These are phyloP conservation scores for Chrysolina haemoptera DNA, from an alignment of 2,888 invertebrate species.

Conservation along the genomic window DNA sequence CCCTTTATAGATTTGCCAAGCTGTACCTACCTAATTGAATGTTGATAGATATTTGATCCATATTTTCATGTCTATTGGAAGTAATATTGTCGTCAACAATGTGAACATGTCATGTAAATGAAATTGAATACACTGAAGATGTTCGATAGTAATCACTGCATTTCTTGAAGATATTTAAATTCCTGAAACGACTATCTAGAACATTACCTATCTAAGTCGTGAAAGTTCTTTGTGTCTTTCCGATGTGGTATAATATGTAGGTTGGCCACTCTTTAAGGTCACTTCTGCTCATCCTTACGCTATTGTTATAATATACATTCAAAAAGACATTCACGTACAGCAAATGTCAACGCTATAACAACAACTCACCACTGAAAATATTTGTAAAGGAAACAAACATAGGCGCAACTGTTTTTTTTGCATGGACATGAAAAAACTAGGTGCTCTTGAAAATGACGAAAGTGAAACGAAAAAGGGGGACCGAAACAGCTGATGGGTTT, in stretches of 20 bases:
- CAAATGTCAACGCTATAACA: slow-evolving; percentile 55
- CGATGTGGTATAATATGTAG: slow-evolving; percentile 43
- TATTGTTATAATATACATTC: slow-evolving; percentile 46
- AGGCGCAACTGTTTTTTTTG: slow-evolving; percentile 22
- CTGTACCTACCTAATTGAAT: too few relatives aligned
- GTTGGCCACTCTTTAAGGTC: slow-evolving; percentile 51
- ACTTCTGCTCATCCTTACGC: slow-evolving; percentile 49
- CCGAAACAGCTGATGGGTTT: too few relatives aligned
- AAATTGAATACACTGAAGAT: background rate
- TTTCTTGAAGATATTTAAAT: slow-evolving; percentile 19
- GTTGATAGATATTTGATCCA: too few relatives aligned
- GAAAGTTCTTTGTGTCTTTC: slow-evolving; percentile 46
- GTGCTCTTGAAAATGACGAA: too few relatives aligned
- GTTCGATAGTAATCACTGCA: background rate
- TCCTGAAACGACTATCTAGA: slow-evolving; percentile 32
- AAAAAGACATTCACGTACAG: slow-evolving; percentile 53
- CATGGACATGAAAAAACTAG: too few relatives aligned
- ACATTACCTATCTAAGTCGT: slow-evolving; percentile 41
- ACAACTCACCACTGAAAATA: slow-evolving; percentile 55
- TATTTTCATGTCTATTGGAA: background rate
- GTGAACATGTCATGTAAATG: background rate
- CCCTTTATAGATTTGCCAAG: too few relatives aligned
- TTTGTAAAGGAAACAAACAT: slow-evolving; percentile 53
- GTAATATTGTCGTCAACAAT: background rate
- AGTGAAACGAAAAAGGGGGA: too few relatives aligned